Base-by-base conservation (phyloP, 2,113 vertebrate species). In the Grantiella picta region DNA sequence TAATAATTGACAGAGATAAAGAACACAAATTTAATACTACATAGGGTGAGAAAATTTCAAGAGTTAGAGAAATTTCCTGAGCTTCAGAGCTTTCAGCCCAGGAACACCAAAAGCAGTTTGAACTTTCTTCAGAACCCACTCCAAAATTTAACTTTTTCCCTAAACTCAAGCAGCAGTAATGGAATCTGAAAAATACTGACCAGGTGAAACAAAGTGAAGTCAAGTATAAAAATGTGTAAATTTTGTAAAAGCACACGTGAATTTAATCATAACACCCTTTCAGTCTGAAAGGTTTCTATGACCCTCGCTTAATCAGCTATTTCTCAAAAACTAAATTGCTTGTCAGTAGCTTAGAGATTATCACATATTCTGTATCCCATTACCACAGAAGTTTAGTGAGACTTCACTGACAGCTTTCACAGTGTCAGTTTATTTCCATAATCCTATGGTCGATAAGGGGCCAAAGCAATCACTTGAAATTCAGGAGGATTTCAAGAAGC, bases 1-100 rank as follows among this genome's bases (percentile, higher is more conserved):
- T 86, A 95, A 90, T 92, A 86, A 93, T 83, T 86, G 64, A 66
- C 79, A 95, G 64, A 63, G 27, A 83, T 54, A 79, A 92, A 90
- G 56, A 77, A 81, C 35, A 61, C 19, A 80, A 80, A 89, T 70
- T 50, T 92, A 95, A 94, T 92, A 94, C 94, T 91, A 94, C 68
- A 87, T 79, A 86, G 25, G 21, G 31, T 84, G 35, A 89, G 63
- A 88, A 95, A 57, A 50, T 45, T 56, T 13, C 61, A 68, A 36
- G 59, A 73, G 45, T 59, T 82, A 85, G 22, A 76, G 57, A 61
- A 59, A 65, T 65, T 77, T 82, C 15, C 66, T 70, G 25, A 93
- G 11, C 53, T 66, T 89, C 52, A 66, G 59, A 78, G 22, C 38
- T 78, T 94, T 86, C 59, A 81, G 33, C 4, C 7, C 17, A 19